Evolutionary conservation across 1,140 invertebrate species (phyloP).

Genomic region (Patella vulgata): DNA sequence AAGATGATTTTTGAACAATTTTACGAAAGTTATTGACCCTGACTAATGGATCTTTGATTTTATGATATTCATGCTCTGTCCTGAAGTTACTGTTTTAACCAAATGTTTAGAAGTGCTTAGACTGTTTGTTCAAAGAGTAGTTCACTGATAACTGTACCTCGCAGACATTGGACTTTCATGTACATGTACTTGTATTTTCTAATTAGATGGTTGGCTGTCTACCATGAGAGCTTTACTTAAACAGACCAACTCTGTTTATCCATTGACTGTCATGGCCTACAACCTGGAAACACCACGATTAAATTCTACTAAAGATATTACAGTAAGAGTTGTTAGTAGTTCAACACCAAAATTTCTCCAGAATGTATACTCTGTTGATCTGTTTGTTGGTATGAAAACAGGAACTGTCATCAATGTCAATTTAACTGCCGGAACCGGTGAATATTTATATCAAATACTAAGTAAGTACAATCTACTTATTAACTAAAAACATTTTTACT

Average conservation of each 20-base stretch:
- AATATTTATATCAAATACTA: conserved; percentile 16
- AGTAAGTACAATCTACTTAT: no score
- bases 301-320: conserved; percentile 14
- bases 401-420: conserved; percentile 81
- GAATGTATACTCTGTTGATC: conserved; percentile 69
- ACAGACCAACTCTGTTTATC: conserved; percentile 17
- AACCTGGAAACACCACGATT: conserved; percentile 33
- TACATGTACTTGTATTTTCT: no score
- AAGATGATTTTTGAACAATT: no score
- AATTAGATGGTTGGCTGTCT: conserved; percentile 33
- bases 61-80: no score
- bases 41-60: no score
- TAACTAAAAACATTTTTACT: no score
- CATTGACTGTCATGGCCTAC: conserved; percentile 27
- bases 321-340: conserved; percentile 23
- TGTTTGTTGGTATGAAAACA: conserved; percentile 86
- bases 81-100: no score
- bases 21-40: no score
- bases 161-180: no score
- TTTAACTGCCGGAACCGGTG: conserved; percentile 71
- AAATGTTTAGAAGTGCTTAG: no score
- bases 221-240: conserved; percentile 12
- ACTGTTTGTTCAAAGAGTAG: no score
- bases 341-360: conserved; percentile 57
- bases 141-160: no score